phyloP scores from a whole-genome alignment of 2,888 invertebrate species.

The Agrenia bidenticulata region DNA sequence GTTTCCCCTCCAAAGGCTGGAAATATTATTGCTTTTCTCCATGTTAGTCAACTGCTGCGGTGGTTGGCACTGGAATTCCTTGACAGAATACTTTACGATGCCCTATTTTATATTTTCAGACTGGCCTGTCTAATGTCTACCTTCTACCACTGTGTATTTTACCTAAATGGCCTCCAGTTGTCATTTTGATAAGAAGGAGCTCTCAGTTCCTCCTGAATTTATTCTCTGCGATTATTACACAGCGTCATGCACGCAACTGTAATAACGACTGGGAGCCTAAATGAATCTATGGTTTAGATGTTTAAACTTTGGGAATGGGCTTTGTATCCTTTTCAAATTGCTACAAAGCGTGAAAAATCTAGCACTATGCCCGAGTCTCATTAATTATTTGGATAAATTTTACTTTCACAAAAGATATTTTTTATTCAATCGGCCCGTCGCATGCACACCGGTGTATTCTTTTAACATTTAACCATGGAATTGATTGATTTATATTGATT shows the following conservation, averaged over 20 bases:
- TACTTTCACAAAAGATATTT: too few species aligned
- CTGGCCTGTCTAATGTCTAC: conserved; percentile 10
- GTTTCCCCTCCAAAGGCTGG: neutral
- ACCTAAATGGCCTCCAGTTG: conserved; percentile 16
- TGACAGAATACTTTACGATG: conserved; percentile 18
- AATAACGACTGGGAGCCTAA: too few species aligned
- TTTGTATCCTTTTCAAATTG: too few species aligned
- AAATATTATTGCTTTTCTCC: conserved; percentile 16
- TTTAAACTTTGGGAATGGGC: too few species aligned
- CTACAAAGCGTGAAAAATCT: too few species aligned
- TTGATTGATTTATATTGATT: too few species aligned
- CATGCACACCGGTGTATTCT: too few species aligned
- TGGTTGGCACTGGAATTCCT: conserved; percentile 7
- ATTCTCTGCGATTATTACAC: conserved; percentile 13
- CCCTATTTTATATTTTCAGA: conserved; percentile 21
- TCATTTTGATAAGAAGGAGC: conserved; percentile 20
- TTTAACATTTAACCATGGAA: too few species aligned
- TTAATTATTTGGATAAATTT: too few species aligned
- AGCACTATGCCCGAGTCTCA: too few species aligned
- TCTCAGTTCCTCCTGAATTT: conserved; percentile 17
- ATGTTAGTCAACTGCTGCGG: conserved; percentile 14
- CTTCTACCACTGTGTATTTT: conserved; percentile 18
- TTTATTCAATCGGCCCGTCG: too few species aligned
- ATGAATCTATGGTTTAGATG: too few species aligned
- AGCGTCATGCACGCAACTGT: neutral